Evolutionary conservation across 2,113 vertebrate species (phyloP).

Genomic region (Apaloderma vittatum): DNA sequence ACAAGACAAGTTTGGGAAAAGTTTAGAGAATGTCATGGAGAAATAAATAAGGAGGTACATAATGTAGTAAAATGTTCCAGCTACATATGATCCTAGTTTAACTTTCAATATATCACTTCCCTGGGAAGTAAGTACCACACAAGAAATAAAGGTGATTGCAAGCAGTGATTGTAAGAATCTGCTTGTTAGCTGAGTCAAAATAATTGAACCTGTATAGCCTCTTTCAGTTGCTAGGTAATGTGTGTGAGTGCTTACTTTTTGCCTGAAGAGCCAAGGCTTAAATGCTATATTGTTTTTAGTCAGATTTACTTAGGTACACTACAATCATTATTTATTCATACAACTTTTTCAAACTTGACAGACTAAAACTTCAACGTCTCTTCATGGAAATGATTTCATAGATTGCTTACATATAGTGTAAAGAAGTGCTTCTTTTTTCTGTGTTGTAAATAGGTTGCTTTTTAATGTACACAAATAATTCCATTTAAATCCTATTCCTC

Average conservation of each 20-base stretch:
- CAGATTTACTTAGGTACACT: not conserved
- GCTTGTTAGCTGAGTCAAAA: constrained; percentile 17
- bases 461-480: not conserved
- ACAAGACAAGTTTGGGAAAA: not conserved
- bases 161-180: not conserved
- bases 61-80: not conserved
- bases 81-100: not conserved
- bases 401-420: not conserved
- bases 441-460: not conserved
- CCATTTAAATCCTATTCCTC: not conserved
- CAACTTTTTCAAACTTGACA: not conserved
- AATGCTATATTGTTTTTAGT: not conserved
- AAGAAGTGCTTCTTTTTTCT: not conserved
- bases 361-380: not conserved
- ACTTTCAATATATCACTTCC: not conserved
- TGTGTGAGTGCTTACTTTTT: not conserved
- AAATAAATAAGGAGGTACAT: constrained; percentile 39
- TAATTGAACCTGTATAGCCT: not conserved
- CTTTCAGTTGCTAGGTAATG: not conserved
- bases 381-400: not conserved
- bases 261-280: not conserved
- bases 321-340: not conserved
- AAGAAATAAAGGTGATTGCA: not conserved
- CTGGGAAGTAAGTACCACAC: not conserved
- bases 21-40: not conserved